A percentile compares a stretch with the other conserved stretches of the same genome.
Conservation (phyloP, 2,888 invertebrate species). For the Drosophila pseudotakahashii region DNA sequence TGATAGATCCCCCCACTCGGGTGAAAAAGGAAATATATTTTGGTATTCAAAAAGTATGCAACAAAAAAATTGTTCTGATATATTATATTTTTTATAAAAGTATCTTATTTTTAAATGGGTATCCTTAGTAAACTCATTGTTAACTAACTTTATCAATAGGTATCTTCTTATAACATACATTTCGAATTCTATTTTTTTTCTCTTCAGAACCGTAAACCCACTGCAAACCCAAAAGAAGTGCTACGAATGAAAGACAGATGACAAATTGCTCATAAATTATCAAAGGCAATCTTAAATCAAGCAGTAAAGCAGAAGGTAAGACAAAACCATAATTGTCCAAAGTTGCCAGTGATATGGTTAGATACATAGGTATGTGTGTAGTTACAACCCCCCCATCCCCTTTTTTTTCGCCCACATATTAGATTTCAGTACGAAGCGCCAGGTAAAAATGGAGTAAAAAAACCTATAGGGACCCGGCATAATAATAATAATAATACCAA, state of each 20-base stretch:
- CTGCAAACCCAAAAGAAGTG: background rate
- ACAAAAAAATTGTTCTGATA: too few relatives aligned
- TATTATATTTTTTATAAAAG: too few relatives aligned
- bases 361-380: slow-evolving; percentile 6
- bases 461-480: slow-evolving; percentile 20
- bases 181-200: too few relatives aligned
- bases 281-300: slow-evolving; percentile 7
- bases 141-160: too few relatives aligned
- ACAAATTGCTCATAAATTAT: slow-evolving; percentile 5
- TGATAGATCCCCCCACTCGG: too few relatives aligned
- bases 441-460: slow-evolving; percentile 17
- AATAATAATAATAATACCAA: slow-evolving; percentile 44
- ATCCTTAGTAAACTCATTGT: too few relatives aligned
- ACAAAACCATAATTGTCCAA: slow-evolving; percentile 43
- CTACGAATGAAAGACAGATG: background rate
- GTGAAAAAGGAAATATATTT: too few relatives aligned
- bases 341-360: slow-evolving; percentile 27
- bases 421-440: background rate
- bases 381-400: background rate
- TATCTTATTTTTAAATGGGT: too few relatives aligned
- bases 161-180: too few relatives aligned
- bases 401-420: background rate
- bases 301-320: slow-evolving; percentile 1
- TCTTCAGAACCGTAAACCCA: background rate
- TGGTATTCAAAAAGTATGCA: too few relatives aligned